Evolutionary conservation across 2,113 vertebrate species (phyloP), one percentile per base, ranked within the genome.

Genomic region (Panthera tigris): DNA sequence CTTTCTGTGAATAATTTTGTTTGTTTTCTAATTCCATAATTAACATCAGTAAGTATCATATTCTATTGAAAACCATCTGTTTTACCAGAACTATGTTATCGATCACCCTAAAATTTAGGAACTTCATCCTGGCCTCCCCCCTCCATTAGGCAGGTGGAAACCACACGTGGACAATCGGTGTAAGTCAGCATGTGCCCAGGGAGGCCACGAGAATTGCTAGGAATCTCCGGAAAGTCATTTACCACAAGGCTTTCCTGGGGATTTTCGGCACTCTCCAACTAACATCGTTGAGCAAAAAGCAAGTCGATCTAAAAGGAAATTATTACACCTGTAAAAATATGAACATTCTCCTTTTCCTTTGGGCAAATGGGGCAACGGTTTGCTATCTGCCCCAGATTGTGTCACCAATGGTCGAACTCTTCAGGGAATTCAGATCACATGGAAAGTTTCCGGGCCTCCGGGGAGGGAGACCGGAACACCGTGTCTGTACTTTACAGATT

Each of bases 91-190:
- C 45, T 15, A 2, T 31, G 6, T 31, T 61, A 23, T 39, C 2
- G 0, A 27, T 13, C 66, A 76, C 7, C 19, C 85, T 68, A 55
- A 52, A n/a, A n/a, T 71, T 52, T 31, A 69, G 31, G 27, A 52
- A 25, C 41, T 10, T 33, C 23, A 2, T 41, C 27, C 66, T 27
- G 9, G 48, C 41, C 13, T 8, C 10, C 69, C 9, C 5, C 4
- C n/a, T 41, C 5, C 1, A 10, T 21, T 4, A n/a, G 27, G 55
- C 8, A 52, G 48, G 71, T 5, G n/a, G 31, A 36, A 78, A 41
- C 36, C 3, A 8, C 5, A 1, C 8, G 1, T 12, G 6, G 2
- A n/a, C 21, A 12, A 33, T 66, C 10, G 3, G 10, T 1, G 10
- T 3, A 23, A 18, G 1, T 57, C 4, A 33, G 19, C 63, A 23